These are phyloP conservation scores for Musca vetustissima DNA, from an alignment of 1,140 invertebrate species.

Conservation along the genomic window DNA sequence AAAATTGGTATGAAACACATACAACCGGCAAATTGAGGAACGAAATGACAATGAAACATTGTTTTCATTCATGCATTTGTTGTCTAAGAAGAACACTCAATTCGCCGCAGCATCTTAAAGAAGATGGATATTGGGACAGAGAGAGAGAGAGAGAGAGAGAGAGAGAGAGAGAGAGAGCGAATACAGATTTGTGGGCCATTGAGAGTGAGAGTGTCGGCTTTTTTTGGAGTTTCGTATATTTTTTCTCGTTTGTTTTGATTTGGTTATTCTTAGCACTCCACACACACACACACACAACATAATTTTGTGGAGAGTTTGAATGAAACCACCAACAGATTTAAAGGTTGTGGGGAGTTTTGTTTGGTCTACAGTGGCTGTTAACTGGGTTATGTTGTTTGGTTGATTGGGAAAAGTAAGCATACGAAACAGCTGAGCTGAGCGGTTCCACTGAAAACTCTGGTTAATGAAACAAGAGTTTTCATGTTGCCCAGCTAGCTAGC, in stretches of 20 bases:
- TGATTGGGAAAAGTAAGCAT: not conserved
- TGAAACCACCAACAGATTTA: not conserved
- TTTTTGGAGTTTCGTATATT: not conserved
- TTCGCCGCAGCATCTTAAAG: slow-evolving; percentile 1
- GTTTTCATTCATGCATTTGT: no score
- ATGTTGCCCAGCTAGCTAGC: no score
- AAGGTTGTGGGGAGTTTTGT: not conserved
- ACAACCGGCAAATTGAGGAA: not conserved
- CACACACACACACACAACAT: no score
- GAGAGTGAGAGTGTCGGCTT: no score
- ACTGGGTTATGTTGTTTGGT: not conserved
- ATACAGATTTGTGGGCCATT: no score
- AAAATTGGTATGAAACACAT: not conserved
- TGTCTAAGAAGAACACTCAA: not conserved
- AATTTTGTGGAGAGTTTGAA: not conserved
- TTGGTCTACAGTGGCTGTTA: not conserved
- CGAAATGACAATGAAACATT: not conserved
- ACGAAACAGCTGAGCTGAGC: slow-evolving; percentile 5
- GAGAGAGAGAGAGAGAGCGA: not conserved
- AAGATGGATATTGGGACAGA: not conserved
- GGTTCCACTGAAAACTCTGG: not conserved
- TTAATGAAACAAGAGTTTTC: not conserved
- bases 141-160: not conserved
- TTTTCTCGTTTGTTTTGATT: slow-evolving; percentile 14
- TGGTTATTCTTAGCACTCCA: not conserved